phyloP scores from a whole-genome alignment of 2,797 vertebrate genomes.

The Glossophaga mutica region DNA sequence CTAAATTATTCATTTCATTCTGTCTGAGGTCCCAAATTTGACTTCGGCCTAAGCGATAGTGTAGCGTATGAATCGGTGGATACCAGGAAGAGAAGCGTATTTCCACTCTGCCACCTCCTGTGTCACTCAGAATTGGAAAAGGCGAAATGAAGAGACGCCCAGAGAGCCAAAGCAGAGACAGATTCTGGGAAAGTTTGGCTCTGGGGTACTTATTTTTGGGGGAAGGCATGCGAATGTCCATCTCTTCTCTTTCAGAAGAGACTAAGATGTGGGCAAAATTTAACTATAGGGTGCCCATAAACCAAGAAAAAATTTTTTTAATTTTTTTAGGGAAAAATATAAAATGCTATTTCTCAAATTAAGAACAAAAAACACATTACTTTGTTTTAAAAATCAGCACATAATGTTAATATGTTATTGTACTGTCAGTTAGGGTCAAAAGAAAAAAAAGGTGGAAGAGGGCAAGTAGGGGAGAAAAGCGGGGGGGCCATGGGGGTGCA shows the following conservation, averaged over 20 bases:
- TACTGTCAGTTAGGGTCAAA: not conserved
- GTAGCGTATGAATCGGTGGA: not conserved
- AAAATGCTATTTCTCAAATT: not conserved
- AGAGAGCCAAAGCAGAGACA: not conserved
- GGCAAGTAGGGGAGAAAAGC: not conserved
- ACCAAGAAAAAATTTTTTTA: not conserved
- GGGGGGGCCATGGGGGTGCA: not conserved
- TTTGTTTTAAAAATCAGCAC: not conserved
- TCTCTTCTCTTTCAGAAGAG: not conserved
- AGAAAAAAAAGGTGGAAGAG: not conserved
- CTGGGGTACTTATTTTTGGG: not conserved
- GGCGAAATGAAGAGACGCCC: not conserved
- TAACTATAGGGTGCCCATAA: not conserved
- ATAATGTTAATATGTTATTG: not conserved
- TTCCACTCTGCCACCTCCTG: not conserved
- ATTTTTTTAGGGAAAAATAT: not conserved
- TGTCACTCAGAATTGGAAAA: not conserved
- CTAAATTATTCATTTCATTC: not conserved
- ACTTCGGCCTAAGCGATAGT: not conserved
- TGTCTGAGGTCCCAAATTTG: not conserved
- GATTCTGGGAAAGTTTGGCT: not conserved
- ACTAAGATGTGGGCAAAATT: not conserved
- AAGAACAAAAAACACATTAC: not conserved
- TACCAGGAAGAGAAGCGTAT: not conserved
- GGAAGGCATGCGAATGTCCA: not conserved